Evolutionary conservation across 2,113 vertebrate species (phyloP).

Genomic region (Apeltes quadracus): DNA sequence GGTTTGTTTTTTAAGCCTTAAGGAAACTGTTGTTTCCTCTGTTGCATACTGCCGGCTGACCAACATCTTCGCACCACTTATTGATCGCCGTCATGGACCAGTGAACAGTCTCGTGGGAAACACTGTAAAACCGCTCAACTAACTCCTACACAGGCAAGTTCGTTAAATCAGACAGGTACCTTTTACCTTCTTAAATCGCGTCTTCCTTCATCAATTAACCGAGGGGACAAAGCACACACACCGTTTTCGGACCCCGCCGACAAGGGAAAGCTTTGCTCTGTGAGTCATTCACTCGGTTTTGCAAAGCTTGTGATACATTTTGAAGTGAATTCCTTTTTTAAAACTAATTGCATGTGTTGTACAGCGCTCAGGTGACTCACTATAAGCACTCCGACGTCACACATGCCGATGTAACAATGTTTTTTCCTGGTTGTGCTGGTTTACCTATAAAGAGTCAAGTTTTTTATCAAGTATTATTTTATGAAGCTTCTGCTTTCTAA

Average conservation of each 20-base stretch:
- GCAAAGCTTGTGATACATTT: neutral
- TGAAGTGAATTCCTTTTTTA: slow-evolving; percentile 11
- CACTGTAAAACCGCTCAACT: neutral
- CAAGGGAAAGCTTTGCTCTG: neutral
- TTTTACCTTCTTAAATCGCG: neutral
- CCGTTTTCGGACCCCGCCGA: neutral
- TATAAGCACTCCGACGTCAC: neutral
- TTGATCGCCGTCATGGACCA: slow-evolving; percentile 6
- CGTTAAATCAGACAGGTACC: neutral
- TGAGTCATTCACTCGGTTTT: neutral
- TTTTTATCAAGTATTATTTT: neutral
- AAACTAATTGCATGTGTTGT: slow-evolving; percentile 4
- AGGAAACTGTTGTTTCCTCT: slow-evolving; percentile 51
- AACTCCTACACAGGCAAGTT: neutral
- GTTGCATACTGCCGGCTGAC: slow-evolving; percentile 28
- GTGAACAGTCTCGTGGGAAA: slow-evolving; percentile 5
- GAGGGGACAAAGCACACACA: neutral
- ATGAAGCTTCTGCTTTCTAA: neutral
- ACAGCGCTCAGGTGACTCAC: neutral
- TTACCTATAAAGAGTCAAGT: neutral
- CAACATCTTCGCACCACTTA: slow-evolving; percentile 24
- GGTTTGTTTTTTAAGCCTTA: slow-evolving; percentile 51
- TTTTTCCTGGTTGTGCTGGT: neutral
- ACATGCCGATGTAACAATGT: slow-evolving; percentile 10
- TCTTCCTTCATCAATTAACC: neutral